Conservation (phyloP, 2,888 invertebrate species). For the Pyralis farinalis region DNA sequence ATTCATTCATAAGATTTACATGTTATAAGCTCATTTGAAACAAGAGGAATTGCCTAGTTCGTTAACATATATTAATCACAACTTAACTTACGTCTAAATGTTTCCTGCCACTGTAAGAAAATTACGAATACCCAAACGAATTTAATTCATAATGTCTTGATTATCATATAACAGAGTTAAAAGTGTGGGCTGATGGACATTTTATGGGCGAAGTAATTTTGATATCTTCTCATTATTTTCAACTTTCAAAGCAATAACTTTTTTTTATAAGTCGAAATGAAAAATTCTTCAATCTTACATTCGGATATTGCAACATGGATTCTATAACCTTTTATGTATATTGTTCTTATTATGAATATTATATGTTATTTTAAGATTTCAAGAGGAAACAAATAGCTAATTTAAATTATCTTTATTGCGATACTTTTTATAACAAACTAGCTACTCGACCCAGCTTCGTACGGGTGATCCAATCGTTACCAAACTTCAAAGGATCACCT, state of each 20-base stretch:
- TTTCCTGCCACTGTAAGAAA: constrained; percentile 69
- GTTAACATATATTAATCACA: constrained; percentile 73
- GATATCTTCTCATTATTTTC: constrained; percentile 18
- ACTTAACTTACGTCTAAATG: constrained; percentile 64
- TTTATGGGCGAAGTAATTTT: constrained; percentile 27
- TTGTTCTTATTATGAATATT: no score
- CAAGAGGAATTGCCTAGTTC: constrained; percentile 32
- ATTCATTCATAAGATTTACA: constrained; percentile 45
- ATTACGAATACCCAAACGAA: constrained; percentile 49
- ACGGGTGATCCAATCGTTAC: no score
- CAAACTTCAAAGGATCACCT: no score
- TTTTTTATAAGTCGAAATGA: no score
- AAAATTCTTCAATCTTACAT: no score
- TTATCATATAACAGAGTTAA: constrained; percentile 55
- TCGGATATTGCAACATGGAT: no score
- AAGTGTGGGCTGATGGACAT: constrained; percentile 42
- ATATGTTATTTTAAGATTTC: no score
- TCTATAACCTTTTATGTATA: no score
- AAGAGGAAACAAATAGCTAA: no score
- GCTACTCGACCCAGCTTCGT: no score
- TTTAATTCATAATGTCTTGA: constrained; percentile 58
- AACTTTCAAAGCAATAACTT: neutral
- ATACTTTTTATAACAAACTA: no score
- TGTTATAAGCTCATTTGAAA: constrained; percentile 29
- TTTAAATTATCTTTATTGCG: no score